phyloP scores from a whole-genome alignment of 2,113 vertebrate species.

The Redunca redunca region DNA sequence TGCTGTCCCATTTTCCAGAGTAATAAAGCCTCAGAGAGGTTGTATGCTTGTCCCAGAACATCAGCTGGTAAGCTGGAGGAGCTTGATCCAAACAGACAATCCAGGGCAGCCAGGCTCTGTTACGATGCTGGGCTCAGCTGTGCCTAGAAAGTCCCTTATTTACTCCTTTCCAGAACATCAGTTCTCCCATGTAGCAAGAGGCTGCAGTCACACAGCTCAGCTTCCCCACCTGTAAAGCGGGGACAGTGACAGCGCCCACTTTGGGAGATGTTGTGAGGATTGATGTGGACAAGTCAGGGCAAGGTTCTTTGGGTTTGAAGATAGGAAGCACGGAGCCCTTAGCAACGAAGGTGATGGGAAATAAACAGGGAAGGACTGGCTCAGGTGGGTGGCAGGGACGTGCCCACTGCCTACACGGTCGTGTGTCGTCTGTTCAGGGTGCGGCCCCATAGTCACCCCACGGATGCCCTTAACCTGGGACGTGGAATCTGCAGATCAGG shows the following conservation, averaged over 20 bases:
- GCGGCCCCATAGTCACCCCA: fast-evolving
- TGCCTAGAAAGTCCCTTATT: not conserved
- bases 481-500: fast-evolving
- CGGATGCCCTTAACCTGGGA: not conserved
- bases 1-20: not conserved
- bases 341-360: not conserved
- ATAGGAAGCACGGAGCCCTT: fast-evolving
- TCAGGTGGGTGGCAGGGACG: fast-evolving
- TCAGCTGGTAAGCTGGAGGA: not conserved
- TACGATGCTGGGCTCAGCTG: fast-evolving
- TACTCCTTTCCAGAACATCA: not conserved
- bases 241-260: not conserved
- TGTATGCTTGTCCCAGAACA: no score
- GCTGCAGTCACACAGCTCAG: fast-evolving
- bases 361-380: fast-evolving
- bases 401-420: fast-evolving
- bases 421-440: fast-evolving
- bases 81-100: no score
- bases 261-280: not conserved
- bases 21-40: not conserved
- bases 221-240: fast-evolving
- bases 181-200: not conserved
- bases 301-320: not conserved
- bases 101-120: not conserved
- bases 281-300: fast-evolving